These are phyloP conservation scores for Hypena proboscidalis DNA, from an alignment of 2,888 invertebrate species.

Conservation along the genomic window DNA sequence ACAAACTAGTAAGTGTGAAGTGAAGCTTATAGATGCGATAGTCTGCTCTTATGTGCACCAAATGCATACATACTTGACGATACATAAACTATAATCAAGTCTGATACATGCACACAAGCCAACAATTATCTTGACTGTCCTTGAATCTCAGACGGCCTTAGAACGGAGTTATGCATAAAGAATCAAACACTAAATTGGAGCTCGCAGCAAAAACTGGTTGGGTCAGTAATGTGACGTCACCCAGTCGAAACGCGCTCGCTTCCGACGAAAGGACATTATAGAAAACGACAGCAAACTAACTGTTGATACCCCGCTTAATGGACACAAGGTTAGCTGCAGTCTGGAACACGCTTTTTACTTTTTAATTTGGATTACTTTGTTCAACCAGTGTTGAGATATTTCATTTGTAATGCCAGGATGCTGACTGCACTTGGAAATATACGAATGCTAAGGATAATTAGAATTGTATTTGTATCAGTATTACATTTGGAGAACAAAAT, in stretches of 20 bases:
- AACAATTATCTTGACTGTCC: slow-evolving; percentile 70
- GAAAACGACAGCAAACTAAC: slow-evolving; percentile 66
- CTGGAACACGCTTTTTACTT: slow-evolving; percentile 43
- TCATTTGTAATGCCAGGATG: slow-evolving; percentile 11
- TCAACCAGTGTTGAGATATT: slow-evolving; percentile 2
- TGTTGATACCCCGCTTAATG: slow-evolving; percentile 49
- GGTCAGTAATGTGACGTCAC: slow-evolving; percentile 74
- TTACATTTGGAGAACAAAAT: no score
- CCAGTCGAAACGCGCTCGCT: slow-evolving; percentile 60
- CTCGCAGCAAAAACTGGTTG: slow-evolving; percentile 73
- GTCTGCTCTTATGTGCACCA: background rate
- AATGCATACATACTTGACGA: slow-evolving; percentile 32
- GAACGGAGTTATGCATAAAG: slow-evolving; percentile 81
- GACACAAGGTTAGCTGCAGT: slow-evolving; percentile 52
- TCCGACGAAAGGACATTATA: slow-evolving; percentile 59
- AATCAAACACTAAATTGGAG: slow-evolving; percentile 80
- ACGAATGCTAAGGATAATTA: no score
- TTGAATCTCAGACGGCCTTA: slow-evolving; percentile 79
- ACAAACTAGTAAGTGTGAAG: no score
- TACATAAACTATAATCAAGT: slow-evolving; percentile 34
- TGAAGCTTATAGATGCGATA: no score
- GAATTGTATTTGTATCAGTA: no score
- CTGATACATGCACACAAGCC: slow-evolving; percentile 34
- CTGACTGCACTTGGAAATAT: no score
- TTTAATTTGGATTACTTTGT: slow-evolving; percentile 18